These are phyloP conservation scores for Hyposoter dolosus DNA, from an alignment of 2,888 invertebrate genomes.

Conservation along the genomic window DNA sequence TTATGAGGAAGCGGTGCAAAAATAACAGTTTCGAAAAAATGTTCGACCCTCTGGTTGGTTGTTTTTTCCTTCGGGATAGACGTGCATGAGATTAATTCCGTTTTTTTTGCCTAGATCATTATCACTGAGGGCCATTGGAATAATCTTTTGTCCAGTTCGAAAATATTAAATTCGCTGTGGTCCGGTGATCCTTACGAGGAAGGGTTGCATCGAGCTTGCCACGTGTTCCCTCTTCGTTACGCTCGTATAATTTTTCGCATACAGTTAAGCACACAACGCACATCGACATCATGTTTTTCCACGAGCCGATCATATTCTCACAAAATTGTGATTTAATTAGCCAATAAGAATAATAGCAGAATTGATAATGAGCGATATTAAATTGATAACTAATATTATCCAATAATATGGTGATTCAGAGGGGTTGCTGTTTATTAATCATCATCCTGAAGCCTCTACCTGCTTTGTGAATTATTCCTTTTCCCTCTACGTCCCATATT, in stretches of 20 bases:
- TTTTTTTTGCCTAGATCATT: constrained; percentile 48
- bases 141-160: constrained; percentile 30
- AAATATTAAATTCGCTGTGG: constrained; percentile 48
- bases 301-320: background rate
- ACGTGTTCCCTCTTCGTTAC: constrained; percentile 25
- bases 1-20: constrained; percentile 12
- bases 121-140: constrained; percentile 44
- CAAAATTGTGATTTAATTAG: background rate
- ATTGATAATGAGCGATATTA: background rate
- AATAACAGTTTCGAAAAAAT: constrained; percentile 17
- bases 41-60: background rate
- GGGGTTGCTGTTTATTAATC: background rate
- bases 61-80: constrained; percentile 27
- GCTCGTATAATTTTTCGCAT: constrained; percentile 15
- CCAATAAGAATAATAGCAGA: background rate
- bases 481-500: background rate
- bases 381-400: background rate
- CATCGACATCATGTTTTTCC: background rate
- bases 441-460: background rate
- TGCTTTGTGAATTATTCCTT: background rate
- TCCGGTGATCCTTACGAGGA: constrained; percentile 11
- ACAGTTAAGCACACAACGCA: background rate
- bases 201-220: constrained; percentile 30
- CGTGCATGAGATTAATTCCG: constrained; percentile 43
- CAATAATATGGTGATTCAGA: background rate